These are phyloP conservation scores for Polyergus mexicanus DNA, from an alignment of 1,140 invertebrate species.

Conservation along the genomic window DNA sequence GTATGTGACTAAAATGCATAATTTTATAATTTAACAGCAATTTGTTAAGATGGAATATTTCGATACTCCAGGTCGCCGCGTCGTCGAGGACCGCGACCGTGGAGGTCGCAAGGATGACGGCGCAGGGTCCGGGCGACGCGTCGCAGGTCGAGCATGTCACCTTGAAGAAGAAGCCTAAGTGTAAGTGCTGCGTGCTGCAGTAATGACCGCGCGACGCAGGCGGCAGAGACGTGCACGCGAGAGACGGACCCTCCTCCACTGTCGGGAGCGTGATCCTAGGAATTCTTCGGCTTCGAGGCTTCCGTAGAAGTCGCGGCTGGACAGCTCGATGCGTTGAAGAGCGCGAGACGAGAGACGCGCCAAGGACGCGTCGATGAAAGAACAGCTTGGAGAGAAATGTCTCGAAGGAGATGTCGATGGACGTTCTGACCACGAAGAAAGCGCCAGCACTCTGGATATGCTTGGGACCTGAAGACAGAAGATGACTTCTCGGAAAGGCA, in stretches of 20 bases:
- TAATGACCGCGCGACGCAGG: conserved; percentile 85
- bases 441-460: not conserved
- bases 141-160: conserved; percentile 94
- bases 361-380: conserved; percentile 20
- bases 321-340: conserved; percentile 19
- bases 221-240: conserved; percentile 11
- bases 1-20: not conserved
- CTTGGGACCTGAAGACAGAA: conserved; percentile 1
- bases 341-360: not conserved
- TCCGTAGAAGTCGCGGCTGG: conserved; percentile 11
- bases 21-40: not conserved
- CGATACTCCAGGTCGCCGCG: conserved; percentile 76
- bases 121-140: conserved; percentile 90
- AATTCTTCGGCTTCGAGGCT: conserved; percentile 16
- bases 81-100: conserved; percentile 87
- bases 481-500: conserved; percentile 13
- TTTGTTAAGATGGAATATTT: conserved; percentile 8
- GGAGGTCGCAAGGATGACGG: conserved; percentile 91
- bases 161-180: conserved; percentile 96
- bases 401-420: conserved; percentile 19
- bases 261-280: conserved; percentile 14
- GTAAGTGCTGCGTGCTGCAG: conserved; percentile 96
- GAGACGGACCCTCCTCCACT: conserved; percentile 40
- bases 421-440: conserved; percentile 9
- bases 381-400: conserved; percentile 9